Percentiles rank a stretch among this genome's conserved stretches.
phyloP scores from a whole-genome alignment of 2,888 invertebrate species.

The Patella caerulea region DNA sequence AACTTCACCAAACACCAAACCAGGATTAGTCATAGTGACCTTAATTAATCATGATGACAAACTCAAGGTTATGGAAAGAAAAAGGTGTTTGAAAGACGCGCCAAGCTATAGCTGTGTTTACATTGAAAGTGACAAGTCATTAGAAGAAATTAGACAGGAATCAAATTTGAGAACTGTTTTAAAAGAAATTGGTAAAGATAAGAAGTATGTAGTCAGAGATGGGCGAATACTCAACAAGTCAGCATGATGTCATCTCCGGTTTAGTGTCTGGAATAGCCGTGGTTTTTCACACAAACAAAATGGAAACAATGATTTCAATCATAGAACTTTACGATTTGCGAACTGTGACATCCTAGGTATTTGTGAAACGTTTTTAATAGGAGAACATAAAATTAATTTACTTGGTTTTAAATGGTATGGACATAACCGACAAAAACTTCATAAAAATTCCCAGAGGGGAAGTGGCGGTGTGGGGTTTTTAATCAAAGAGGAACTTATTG shows the following conservation, averaged over 20 bases:
- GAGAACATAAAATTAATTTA: background rate
- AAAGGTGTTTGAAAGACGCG: background rate
- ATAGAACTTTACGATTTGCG: background rate
- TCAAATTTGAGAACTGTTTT: background rate
- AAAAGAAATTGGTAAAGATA: background rate
- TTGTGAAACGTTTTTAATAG: slow-evolving; percentile 5
- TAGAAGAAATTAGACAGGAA: background rate
- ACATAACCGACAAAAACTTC: background rate
- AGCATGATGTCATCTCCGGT: background rate
- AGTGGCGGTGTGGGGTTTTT: background rate
- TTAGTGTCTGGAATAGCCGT: background rate
- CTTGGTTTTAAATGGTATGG: background rate
- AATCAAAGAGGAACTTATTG: background rate
- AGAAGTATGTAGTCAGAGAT: background rate
- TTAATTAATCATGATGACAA: background rate
- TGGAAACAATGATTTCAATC: background rate
- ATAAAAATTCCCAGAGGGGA: background rate
- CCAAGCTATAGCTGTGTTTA: background rate
- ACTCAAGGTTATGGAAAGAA: background rate
- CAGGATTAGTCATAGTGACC: background rate
- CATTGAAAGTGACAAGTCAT: background rate
- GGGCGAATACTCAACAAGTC: background rate
- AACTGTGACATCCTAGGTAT: slow-evolving; percentile 1
- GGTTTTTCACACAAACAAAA: background rate
- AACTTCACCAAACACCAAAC: background rate